These are phyloP conservation scores for Prosapia bicincta DNA, from an alignment of 2,888 invertebrate genomes.

Conservation along the genomic window DNA sequence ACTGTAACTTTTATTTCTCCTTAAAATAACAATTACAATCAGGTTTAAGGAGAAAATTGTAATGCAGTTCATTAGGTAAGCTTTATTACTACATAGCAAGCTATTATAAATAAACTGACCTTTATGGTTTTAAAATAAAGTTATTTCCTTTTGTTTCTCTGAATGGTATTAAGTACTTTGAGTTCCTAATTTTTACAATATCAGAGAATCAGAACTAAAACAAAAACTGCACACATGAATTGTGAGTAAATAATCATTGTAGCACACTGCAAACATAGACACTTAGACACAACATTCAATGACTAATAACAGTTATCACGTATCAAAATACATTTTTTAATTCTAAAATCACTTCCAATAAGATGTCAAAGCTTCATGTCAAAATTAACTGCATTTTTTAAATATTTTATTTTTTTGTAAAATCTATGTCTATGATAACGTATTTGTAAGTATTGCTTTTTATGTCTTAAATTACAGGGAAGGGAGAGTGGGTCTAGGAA, in stretches of 20 bases:
- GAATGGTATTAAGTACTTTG: neutral
- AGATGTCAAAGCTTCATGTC: conserved; percentile 23
- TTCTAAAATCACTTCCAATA: conserved; percentile 28
- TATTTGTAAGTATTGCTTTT: conserved; percentile 30
- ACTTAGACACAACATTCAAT: conserved; percentile 23
- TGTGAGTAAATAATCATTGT: neutral
- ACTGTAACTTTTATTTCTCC: too few relatives aligned
- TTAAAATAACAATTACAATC: too few relatives aligned
- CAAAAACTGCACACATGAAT: neutral
- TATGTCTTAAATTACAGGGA: conserved; percentile 30
- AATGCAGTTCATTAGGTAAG: too few relatives aligned
- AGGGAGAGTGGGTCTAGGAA: conserved; percentile 21
- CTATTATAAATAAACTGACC: too few relatives aligned
- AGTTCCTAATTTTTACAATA: too few relatives aligned
- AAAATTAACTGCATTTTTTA: conserved; percentile 22
- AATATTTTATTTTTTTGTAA: conserved; percentile 15
- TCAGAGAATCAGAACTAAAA: conserved; percentile 2
- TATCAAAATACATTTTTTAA: conserved; percentile 28
- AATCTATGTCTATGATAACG: conserved; percentile 30
- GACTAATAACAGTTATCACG: conserved; percentile 18
- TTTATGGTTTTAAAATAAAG: too few relatives aligned
- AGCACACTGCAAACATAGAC: conserved; percentile 2
- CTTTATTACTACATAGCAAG: too few relatives aligned
- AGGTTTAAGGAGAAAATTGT: too few relatives aligned
- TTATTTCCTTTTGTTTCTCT: too few relatives aligned